A percentile compares a stretch with the other conserved stretches of the same genome.
These are phyloP conservation scores for Platichthys stellatus DNA, from an alignment of 2,113 vertebrate genomes.

Conservation along the genomic window DNA sequence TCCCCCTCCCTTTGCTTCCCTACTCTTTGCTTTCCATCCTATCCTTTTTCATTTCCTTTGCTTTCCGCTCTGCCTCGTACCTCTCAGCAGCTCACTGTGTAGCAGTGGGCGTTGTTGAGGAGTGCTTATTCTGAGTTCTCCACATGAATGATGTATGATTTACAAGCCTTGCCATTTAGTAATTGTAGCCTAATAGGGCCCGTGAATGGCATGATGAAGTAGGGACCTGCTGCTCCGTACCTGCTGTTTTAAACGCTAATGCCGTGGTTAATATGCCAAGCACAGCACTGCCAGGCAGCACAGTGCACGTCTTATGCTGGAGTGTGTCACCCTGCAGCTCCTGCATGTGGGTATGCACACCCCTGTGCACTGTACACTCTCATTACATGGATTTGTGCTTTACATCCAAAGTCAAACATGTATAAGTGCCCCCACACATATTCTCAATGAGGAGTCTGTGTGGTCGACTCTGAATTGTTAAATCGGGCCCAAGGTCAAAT, in stretches of 20 bases:
- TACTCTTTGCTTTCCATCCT: not conserved
- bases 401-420: slow-evolving; percentile 24
- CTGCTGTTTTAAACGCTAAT: slow-evolving; percentile 78
- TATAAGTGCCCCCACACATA: not conserved
- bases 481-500: not conserved
- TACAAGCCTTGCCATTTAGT: slow-evolving; percentile 80
- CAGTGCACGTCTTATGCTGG: slow-evolving; percentile 16
- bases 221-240: slow-evolving; percentile 65
- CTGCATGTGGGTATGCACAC: slow-evolving; percentile 24
- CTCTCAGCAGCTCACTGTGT: not conserved
- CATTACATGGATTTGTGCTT: not conserved
- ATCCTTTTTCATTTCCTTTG: not conserved
- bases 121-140: slow-evolving; percentile 38
- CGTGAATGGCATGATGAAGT: slow-evolving; percentile 80
- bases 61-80: not conserved
- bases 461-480: not conserved
- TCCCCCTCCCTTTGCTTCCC: too few species aligned
- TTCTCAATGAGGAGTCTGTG: not conserved
- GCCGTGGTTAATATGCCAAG: slow-evolving; percentile 76
- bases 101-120: not conserved
- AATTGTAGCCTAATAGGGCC: slow-evolving; percentile 81
- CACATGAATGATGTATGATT: slow-evolving; percentile 82
- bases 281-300: slow-evolving; percentile 59
- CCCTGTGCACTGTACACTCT: slow-evolving; percentile 1
- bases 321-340: slow-evolving; percentile 20